Evolutionary conservation across 2,113 vertebrate species (phyloP).

Genomic region (Colistium nudipinnis): DNA sequence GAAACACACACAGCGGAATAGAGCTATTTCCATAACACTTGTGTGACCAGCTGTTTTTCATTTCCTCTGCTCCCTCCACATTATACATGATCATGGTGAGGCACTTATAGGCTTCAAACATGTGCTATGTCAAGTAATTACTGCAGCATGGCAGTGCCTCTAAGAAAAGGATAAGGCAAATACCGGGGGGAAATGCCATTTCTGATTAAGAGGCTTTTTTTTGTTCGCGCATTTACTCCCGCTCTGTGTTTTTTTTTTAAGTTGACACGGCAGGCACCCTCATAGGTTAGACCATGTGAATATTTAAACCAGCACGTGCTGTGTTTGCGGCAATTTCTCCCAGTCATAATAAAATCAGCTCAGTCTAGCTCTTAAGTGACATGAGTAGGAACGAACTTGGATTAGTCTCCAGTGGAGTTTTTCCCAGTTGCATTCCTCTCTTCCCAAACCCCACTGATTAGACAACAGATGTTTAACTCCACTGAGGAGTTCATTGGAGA

Average conservation of each 20-base stretch:
- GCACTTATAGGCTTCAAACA: background rate
- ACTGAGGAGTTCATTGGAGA: slow-evolving; percentile 56
- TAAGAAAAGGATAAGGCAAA: slow-evolving; percentile 37
- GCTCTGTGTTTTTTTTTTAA: slow-evolving; percentile 18
- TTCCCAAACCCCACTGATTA: slow-evolving; percentile 9
- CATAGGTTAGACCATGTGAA: slow-evolving; percentile 3
- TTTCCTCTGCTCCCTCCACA: slow-evolving; percentile 40
- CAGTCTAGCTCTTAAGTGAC: background rate
- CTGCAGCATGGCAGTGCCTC: slow-evolving; percentile 34
- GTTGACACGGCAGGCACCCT: slow-evolving; percentile 35
- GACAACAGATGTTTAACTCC: slow-evolving; percentile 59
- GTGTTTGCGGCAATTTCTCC: background rate
- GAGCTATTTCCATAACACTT: slow-evolving; percentile 6
- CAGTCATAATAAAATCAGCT: background rate
- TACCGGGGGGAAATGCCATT: slow-evolving; percentile 13
- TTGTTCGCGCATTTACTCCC: background rate
- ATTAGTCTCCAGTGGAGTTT: slow-evolving; percentile 37
- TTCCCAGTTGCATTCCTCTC: slow-evolving; percentile 13
- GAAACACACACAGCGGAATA: slow-evolving; percentile 19
- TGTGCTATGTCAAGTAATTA: slow-evolving; percentile 23
- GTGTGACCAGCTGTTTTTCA: slow-evolving; percentile 47
- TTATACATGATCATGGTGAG: background rate
- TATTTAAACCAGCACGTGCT: slow-evolving; percentile 7
- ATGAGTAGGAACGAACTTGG: slow-evolving; percentile 20
- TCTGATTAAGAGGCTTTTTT: slow-evolving; percentile 33